Percentiles rank a stretch among this genome's conserved stretches.
phyloP scores from a whole-genome alignment of 2,888 invertebrate species.

The Pinctada fucata region DNA sequence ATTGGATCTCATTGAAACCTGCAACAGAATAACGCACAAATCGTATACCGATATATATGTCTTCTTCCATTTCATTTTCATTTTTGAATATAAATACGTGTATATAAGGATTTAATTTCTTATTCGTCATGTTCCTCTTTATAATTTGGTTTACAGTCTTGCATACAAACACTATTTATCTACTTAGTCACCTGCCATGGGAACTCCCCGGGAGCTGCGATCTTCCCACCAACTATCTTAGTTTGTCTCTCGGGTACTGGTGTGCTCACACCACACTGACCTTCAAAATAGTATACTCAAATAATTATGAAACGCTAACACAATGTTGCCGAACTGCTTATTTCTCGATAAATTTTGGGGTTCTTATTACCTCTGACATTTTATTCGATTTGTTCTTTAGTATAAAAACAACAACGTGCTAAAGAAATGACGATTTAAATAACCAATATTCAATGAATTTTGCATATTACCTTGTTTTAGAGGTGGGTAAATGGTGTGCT shows the following conservation, averaged over 20 bases:
- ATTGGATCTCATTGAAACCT: constrained; percentile 60
- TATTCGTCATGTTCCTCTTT: no score
- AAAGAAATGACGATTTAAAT: no score
- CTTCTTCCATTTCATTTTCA: not conserved
- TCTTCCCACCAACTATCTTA: constrained; percentile 61
- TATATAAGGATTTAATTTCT: no score
- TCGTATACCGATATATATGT: not conserved
- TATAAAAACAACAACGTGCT: no score
- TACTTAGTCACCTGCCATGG: constrained; percentile 63
- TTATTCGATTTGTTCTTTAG: not conserved
- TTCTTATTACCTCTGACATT: not conserved
- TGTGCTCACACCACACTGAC: constrained; percentile 60
- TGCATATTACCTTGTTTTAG: constrained; percentile 17
- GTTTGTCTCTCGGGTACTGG: constrained; percentile 33
- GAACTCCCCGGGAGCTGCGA: constrained; percentile 59
- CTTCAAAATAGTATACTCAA: constrained; percentile 34
- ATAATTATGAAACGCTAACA: not conserved
- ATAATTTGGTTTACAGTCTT: not conserved
- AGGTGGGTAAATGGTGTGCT: constrained; percentile 38
- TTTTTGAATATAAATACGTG: no score
- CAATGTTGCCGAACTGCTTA: not conserved
- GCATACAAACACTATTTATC: not conserved
- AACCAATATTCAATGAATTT: not conserved
- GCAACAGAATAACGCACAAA: not conserved
- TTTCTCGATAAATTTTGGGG: not conserved